Evolutionary conservation across 2,113 vertebrate genomes (phyloP), one percentile per base, ranked within the genome.

Genomic region (Trogon surrucura): DNA sequence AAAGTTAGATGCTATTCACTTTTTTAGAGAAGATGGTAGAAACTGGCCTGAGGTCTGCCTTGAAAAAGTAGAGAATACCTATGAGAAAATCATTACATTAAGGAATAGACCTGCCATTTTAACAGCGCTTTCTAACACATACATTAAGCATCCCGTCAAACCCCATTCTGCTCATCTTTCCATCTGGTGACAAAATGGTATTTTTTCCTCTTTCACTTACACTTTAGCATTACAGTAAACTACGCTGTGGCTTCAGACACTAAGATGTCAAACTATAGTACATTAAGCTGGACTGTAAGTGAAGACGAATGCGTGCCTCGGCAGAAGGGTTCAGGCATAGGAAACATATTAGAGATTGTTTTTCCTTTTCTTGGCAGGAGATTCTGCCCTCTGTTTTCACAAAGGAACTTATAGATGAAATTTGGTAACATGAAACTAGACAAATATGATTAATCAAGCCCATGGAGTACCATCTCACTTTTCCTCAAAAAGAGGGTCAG

Each of bases 271-370:
- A 81, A 62, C 72, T 88, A 20, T 44, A 77, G 60, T 88, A 66
- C 87, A 91, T 84, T 94, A 85, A 89, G 27, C 44, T 88, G 71
- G 72, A 81, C 67, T 79, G 65, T 82, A 92, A 85, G 85, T 91
- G 81, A 89, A 89, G 77, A 80, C 72, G 83, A 92, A 94, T 58
- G 32, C 34, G 41, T 44, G 36, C 82, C 83, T 87, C 66, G 45
- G 74, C 60, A 89, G 75, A 90, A 72, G 56, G 64, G 61, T 90
- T 90, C 58, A 88, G 66, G 60, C 74, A 36, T 44, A 66, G 64
- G 72, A 81, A 56, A 93, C 47, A 79, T 85, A 94, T 84, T 80
- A 79, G 74, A 92, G 57, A 54, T 58, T 85, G 32, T 66, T 86
- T 89, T 88, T 67, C 67, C 48, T 73, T 77, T 92, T 45, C 53